Evolutionary conservation across 2,113 vertebrate genomes (phyloP), one percentile per base, ranked within the genome.

Genomic region (Rhynchomys soricoides): DNA sequence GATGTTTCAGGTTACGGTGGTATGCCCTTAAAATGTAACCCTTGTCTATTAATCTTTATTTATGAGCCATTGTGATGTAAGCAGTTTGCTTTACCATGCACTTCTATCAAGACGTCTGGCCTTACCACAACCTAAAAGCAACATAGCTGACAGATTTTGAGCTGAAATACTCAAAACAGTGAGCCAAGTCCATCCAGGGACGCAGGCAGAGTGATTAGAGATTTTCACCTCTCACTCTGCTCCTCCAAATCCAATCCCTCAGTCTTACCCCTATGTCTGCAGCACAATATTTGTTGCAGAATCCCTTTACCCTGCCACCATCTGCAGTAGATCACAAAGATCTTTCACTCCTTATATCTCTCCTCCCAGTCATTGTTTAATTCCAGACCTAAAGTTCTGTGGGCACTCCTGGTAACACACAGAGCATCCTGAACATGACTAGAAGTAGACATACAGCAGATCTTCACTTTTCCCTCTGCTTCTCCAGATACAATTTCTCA

Each of bases 21-120:
- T 21, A 37, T 40, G 55, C 55, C 24, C 12, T 55, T 52, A 17
- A 5, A 16, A 21, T 55, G 5, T 16, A 7, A 59, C 10, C 0
- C 10, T n/a, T 43, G 7, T 78, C 43, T 48, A 48, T 70, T 55
- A 2, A 11, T 40, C n/a, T 70, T 40, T 68, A 7, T 40, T 79
- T 68, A 37, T 79, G 15, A 17, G 37, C 5, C 15, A 79, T 12
- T 45, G 5, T 50, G 22, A 68, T 37, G 29, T 50, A 22, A 50
- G 7, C 12, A 78, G 17, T 57, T 40, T 52, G 13, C 24, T 66
- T 68, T 34, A 34, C 64, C 64, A 68, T 68, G 64, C 4, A 34
- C 31, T 15, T 7, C 22, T 12, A 29, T 5, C 0, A 40, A 29
- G 3, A n/a, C 0, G 13, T 29, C 5, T 4, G 29, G 7, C 13